A percentile compares a stretch with the other conserved stretches of the same genome.
Conservation (phyloP, 2,797 vertebrate genomes). For the Rhinella marina region DNA sequence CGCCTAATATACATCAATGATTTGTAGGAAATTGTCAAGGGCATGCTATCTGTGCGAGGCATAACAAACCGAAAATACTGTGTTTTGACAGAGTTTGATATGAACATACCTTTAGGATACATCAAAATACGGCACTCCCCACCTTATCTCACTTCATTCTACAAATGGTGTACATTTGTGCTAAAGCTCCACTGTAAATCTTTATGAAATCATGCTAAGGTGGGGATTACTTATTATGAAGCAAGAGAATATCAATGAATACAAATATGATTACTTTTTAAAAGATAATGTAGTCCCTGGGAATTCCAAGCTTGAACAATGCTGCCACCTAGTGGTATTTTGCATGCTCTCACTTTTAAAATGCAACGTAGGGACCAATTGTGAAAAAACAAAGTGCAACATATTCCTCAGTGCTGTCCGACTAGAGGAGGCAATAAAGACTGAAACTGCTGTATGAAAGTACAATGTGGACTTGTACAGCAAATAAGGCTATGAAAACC, state of each 20-base stretch:
- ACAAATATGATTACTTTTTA: conserved; percentile 55
- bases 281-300: conserved; percentile 36
- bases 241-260: conserved; percentile 48
- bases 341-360: background rate
- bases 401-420: background rate
- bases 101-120: conserved; percentile 54
- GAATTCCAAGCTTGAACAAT: conserved; percentile 63
- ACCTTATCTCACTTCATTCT: conserved; percentile 55
- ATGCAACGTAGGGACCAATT: background rate
- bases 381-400: background rate
- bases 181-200: conserved; percentile 46
- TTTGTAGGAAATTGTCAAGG: conserved; percentile 61
- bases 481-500: no score
- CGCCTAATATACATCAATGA: conserved; percentile 29
- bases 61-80: conserved; percentile 55
- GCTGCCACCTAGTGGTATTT: conserved; percentile 72
- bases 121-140: conserved; percentile 56
- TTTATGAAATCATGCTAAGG: conserved; percentile 61
- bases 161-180: conserved; percentile 48
- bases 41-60: conserved; percentile 56
- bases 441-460: background rate
- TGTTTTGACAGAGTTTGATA: conserved; percentile 46
- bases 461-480: background rate
- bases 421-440: background rate
- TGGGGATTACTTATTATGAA: conserved; percentile 63